Base-by-base conservation (phyloP, 37 sponge, comb jelly and placozoan genomes). In the Diacarnus erythraeanus region DNA sequence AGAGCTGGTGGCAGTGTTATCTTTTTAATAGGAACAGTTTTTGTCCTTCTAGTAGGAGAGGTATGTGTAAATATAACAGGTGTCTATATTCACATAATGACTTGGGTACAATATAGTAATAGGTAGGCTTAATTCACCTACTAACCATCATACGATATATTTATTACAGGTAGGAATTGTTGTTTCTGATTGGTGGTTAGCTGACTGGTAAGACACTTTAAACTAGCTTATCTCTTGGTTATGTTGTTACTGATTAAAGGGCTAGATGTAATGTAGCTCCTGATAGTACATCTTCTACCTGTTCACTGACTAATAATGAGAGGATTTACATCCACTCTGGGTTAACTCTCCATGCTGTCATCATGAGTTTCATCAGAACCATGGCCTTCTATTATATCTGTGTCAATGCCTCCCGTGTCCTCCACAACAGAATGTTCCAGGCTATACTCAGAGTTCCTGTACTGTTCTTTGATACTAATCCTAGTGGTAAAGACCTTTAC, bases 381-480 rank as follows among this genome's bases (percentile, higher is more conserved):
- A 27, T 82, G 12, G 31, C 77, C 22, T 66, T 69, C 56, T 74
- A 47, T 59, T 27, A 57, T 15, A n/a, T 91, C 25, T 77, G 66
- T 47, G 51, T 87, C 21, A 56, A 72, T 51, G 69, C 92, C 34
- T 61, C 51, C 12, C 51, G 51, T 6, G 51, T 47, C 51, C 51
- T 47, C 10, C 51, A 47, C 92, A 12, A 59, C 51, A 6, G 51
- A 6, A 47, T 47, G 51, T 60, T 60, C 27, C 9, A 17, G 27
- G 9, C 61, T 26, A 38, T 93, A 1, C 80, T 93, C 0, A 70
- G 81, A 72, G 83, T 80, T 29, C 94, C 94, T 22, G 57, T 89
- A 6, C 59, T 77, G 41, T 93, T 93, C 77, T 93, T 93, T 71
- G 91, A 93, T 74, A 89, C 84, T 27, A 93, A 89, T 54, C 94